Base-by-base conservation (phyloP, 2,113 vertebrate genomes). In the Ptychochromis oligacanthus region DNA sequence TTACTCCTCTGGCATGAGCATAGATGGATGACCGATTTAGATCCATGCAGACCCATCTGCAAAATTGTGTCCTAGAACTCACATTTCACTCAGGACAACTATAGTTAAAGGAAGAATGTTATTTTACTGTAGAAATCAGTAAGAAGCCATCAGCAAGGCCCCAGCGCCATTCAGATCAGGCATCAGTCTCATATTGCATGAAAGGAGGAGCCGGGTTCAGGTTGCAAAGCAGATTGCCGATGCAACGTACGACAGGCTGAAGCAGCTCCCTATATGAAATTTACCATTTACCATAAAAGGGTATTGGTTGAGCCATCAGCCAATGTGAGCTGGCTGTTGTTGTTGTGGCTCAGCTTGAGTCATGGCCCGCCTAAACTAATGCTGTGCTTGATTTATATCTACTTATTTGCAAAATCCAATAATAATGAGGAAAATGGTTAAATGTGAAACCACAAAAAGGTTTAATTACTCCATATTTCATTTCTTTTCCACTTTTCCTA, bases 401-500 rank as follows among this genome's bases (percentile, higher is more conserved):
- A 26, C 0, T 46, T 70, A 20, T 70, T 0, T 28, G 43, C 24
- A 10, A 70, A 26, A 2, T 43, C 36, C 40, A 43, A 65, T 24
- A 2, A 65, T 65, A 43, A 65, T 43, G 62, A 43, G 38, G 14
- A 43, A 46, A 65, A 43, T 24, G 14, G 22, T 65, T 24, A 3
- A 38, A 64, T 24, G 38, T 14, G 43, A 65, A 24, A 22, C 62
- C 22, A 2, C 13, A 0, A 65, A 43, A 26, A 43, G 13, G 36
- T 65, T 65, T 43, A 65, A 17, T 65, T 43, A n/a, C 11, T 38
- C 34, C 20, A 62, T 0, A 7, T 38, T 0, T 22, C 40, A 65
- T 0, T 43, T 43, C 38, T 65, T 24, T 65, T 65, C 22, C 62
- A 17, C 18, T 49, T 24, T 5, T 65, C 62, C 38, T 6, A 26